Evolutionary conservation across 2,888 invertebrate species (phyloP), one percentile per base, ranked within the genome.

Genomic region (Notodonta dromedarius): DNA sequence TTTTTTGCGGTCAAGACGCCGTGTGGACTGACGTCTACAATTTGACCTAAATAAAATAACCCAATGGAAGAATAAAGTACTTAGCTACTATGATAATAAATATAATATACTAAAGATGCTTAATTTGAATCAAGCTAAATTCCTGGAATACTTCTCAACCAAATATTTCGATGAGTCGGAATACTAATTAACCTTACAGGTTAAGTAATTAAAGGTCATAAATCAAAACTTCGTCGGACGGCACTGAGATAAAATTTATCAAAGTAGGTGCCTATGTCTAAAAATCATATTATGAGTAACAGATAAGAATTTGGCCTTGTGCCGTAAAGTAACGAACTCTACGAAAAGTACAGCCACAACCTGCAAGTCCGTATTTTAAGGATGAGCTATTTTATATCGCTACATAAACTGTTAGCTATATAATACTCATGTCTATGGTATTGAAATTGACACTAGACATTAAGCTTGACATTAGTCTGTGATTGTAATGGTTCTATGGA

Each of bases 251-350:
- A 59, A 70, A 53, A 46, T 44, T 59, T 2, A 56, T 44, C 8
- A 13, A 24, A 24, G 1, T 24, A 24, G 24, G 35, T 53, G n/a
- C n/a, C n/a, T n/a, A 58, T 39, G 58, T 67, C 59, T 72, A 46
- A 62, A 57, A 62, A 44, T 16, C 3, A n/a, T n/a, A n/a, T n/a
- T n/a, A n/a, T 61, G 57, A 59, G 53, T 59, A 57, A 63, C 12
- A 65, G 69, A 70, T 71, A 68, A 68, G 52, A 50, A 16, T 57
- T 11, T n/a, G 65, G 63, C 70, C 72, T 71, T 68, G 58, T 61
- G 13, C 16, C 13, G 40, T 57, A 51, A 14, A 46, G 24, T n/a
- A 48, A 35, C 50, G 51, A 5, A 46, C 46, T n/a, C 46, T n/a
- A n/a, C 46, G n/a, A 46, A 42, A 42, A 46, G 42, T 42, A 42